Evolutionary conservation across 2,888 invertebrate species (phyloP).

Genomic region (Leptinotarsa tumamoca): DNA sequence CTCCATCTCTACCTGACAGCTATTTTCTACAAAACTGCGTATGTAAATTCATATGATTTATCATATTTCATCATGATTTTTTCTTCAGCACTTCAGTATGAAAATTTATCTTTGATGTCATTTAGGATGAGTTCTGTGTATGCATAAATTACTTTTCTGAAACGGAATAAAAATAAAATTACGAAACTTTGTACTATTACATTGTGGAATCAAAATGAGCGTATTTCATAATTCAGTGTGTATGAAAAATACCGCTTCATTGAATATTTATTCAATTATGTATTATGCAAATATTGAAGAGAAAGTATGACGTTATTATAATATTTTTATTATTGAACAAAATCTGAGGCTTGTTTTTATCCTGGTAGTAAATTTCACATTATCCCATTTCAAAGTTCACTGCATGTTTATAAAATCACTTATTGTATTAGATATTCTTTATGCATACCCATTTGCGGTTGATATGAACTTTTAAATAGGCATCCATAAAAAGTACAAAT

Average conservation of each 20-base stretch:
- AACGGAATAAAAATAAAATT: no score
- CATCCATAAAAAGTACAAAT: neutral
- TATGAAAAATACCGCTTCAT: neutral
- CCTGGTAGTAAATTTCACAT: neutral
- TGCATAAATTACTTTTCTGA: no score
- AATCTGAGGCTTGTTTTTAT: neutral
- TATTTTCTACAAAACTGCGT: no score
- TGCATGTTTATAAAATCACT: neutral
- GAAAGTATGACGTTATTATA: neutral
- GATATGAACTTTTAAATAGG: neutral
- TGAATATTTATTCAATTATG: neutral
- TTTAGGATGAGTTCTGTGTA: no score
- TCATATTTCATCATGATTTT: no score
- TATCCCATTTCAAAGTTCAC: neutral
- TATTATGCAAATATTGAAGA: conserved; percentile 1
- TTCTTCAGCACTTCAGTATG: no score
- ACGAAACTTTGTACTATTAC: no score
- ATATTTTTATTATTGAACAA: neutral
- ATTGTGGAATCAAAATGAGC: no score
- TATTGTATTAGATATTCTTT: neutral
- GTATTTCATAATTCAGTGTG: neutral
- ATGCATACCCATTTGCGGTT: neutral
- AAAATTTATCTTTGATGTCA: no score
- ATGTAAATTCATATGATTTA: no score
- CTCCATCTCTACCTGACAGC: no score